These are phyloP conservation scores for Ryuthela nishihirai DNA, from an alignment of 2,888 invertebrate species.

Conservation along the genomic window DNA sequence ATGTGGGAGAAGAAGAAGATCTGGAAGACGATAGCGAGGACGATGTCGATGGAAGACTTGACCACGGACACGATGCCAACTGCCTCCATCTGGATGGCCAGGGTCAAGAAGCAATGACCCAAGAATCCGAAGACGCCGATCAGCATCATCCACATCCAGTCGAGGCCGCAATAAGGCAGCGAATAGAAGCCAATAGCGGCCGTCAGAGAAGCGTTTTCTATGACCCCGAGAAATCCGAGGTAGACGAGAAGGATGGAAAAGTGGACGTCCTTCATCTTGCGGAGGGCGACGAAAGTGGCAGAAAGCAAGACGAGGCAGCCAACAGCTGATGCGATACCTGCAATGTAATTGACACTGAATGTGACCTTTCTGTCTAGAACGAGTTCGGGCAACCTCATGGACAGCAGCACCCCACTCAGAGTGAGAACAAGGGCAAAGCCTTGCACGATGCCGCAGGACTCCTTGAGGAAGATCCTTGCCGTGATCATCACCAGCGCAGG, in stretches of 20 bases:
- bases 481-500: conserved; percentile 83
- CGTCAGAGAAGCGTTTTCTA: conserved; percentile 62
- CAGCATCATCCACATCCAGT: conserved; percentile 69
- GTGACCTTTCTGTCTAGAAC: conserved; percentile 45
- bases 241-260: conserved; percentile 89
- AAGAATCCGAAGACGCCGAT: conserved; percentile 42
- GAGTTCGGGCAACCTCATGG: conserved; percentile 82
- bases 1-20: conserved; percentile 79
- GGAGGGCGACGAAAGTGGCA: conserved; percentile 77
- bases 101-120: conserved; percentile 61
- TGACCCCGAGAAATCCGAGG: conserved; percentile 71
- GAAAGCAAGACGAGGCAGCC: conserved; percentile 60
- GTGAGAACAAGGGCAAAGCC: conserved; percentile 76
- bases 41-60: conserved; percentile 75
- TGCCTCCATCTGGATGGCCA: conserved; percentile 83
- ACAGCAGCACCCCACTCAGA: conserved; percentile 76
- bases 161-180: conserved; percentile 75
- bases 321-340: conserved; percentile 73
- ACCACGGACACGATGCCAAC: conserved; percentile 91
- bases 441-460: conserved; percentile 81
- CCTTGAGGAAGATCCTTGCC: conserved; percentile 66
- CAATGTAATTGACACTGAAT: conserved; percentile 51
- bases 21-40: conserved; percentile 88
- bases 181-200: conserved; percentile 68
- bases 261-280: conserved; percentile 77